Base-by-base conservation (phyloP, 1,140 invertebrate genomes). In the Whitmania pigra region DNA sequence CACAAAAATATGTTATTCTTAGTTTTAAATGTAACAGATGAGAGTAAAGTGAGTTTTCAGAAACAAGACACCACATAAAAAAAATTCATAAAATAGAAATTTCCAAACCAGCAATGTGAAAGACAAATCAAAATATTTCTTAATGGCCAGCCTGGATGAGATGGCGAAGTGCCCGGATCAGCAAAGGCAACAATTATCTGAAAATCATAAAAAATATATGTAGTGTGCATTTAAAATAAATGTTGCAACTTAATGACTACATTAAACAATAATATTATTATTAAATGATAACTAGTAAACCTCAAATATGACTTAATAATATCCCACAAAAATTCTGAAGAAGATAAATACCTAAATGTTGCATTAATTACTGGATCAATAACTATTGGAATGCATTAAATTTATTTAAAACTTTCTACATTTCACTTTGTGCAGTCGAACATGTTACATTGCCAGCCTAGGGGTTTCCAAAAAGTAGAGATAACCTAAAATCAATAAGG, bases 141-240 rank as follows among this genome's bases (percentile, higher is more conserved):
- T n/a, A 63, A 20, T 31, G 57, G 29, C 57, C 57, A 63, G 4
- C 57, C 57, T 63, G 57, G 57, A 25, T 63, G 22, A 11, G 57
- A 63, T 25, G 22, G 22, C 2, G 57, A 22, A 6, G 57, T 63
- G 22, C 22, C 11, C 22, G 57, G 20, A 63, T 63, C 57, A 31
- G 57, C 57, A 63, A 63, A 63, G 7, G 22, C 11, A 63, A 63
- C 57, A 18, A 25, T 31, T 63, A 63, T 63, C 22, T 63, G 57
- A 63, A 63, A 63, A 17, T 63, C 22, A n/a, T n/a, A 13, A 15
- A 31, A 63, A 63, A 49, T 49, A 17, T 49, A 36, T 36, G 31
- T 36, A 36, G 31, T 36, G 2, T 2, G 31, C 31, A 36, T 36
- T 49, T 49, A 3, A 49, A 17, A 49, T 49, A 49, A 49, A 49